These are phyloP conservation scores for Danio tinwini DNA, from an alignment of 2,797 vertebrate species.

Conservation along the genomic window DNA sequence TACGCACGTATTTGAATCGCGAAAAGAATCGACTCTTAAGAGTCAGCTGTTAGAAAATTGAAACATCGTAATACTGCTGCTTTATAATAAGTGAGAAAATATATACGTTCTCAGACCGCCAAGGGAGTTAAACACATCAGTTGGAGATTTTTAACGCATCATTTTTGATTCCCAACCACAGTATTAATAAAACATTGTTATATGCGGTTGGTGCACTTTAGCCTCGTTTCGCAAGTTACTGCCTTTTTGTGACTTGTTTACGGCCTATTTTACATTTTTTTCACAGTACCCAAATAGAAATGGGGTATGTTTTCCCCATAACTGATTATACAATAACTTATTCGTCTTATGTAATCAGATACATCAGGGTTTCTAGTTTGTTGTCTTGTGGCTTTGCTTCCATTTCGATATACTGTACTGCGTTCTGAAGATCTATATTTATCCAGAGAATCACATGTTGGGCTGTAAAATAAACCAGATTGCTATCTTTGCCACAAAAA, in stretches of 20 bases:
- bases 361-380: not conserved
- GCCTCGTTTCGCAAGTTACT: not conserved
- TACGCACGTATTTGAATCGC: not conserved
- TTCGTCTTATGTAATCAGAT: not conserved
- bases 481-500: no score
- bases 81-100: no score
- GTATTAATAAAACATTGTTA: not conserved
- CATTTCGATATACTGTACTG: not conserved
- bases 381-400: not conserved
- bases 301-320: not conserved
- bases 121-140: not conserved
- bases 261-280: not conserved
- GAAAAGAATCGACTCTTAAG: not conserved
- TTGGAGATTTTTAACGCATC: not conserved
- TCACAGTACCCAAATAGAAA: not conserved
- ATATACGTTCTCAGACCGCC: not conserved
- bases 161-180: not conserved
- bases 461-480: not conserved
- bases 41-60: not conserved
- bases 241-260: not conserved
- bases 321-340: not conserved
- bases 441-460: conserved; percentile 9
- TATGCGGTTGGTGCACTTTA: not conserved
- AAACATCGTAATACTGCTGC: not conserved
- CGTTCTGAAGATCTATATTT: conserved; percentile 19